phyloP scores from a whole-genome alignment of 2,888 invertebrate genomes.

The Copidosoma aretas region DNA sequence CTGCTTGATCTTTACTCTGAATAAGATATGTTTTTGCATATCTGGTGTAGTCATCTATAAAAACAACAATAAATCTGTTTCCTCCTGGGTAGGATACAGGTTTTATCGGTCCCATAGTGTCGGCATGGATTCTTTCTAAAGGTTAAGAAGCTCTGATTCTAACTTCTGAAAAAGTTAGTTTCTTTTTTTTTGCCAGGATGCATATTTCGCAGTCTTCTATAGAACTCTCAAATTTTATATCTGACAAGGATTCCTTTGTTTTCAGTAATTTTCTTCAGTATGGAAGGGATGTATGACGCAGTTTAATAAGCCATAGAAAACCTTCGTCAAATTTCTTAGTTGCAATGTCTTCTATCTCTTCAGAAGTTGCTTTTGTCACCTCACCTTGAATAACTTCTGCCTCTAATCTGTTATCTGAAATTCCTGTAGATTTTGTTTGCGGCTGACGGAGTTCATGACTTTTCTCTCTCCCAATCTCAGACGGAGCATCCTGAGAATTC shows the following conservation, averaged over 20 bases:
- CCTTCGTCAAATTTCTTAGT: neutral
- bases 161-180: conserved; percentile 21
- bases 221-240: neutral
- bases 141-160: conserved; percentile 26
- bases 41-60: conserved; percentile 41
- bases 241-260: neutral
- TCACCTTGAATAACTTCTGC: neutral
- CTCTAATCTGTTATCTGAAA: too few species aligned
- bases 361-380: neutral
- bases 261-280: neutral
- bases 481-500: neutral
- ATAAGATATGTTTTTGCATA: conserved; percentile 39
- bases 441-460: neutral
- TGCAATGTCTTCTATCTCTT: neutral
- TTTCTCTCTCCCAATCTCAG: conserved; percentile 1
- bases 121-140: conserved; percentile 30
- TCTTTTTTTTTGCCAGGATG: neutral
- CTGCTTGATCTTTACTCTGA: conserved; percentile 40
- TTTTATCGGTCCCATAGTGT: conserved; percentile 44
- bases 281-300: neutral
- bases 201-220: neutral
- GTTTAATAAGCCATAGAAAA: too few species aligned
- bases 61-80: conserved; percentile 39
- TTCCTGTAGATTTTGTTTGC: neutral
- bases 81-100: conserved; percentile 32